Percentiles rank a stretch among this genome's conserved stretches.
phyloP scores from a whole-genome alignment of 2,888 invertebrate species.

The Hesperia comma region DNA sequence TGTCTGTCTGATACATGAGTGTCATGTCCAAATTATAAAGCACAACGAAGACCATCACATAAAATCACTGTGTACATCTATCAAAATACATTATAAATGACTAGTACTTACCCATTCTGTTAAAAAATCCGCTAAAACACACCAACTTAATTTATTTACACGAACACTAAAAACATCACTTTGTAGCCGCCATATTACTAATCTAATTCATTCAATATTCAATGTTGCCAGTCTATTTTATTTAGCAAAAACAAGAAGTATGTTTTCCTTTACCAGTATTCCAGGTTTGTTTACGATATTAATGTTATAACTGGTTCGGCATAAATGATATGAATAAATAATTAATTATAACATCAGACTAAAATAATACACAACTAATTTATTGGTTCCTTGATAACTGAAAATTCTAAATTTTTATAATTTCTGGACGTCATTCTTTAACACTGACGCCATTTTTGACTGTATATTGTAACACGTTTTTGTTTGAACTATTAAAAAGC shows the following conservation, averaged over 20 bases:
- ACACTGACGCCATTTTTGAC: too few species aligned
- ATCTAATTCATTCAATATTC: constrained; percentile 33
- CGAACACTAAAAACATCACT: constrained; percentile 73
- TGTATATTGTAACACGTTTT: too few species aligned
- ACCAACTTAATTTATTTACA: constrained; percentile 58
- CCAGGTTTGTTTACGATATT: too few species aligned
- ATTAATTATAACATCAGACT: too few species aligned
- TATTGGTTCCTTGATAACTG: too few species aligned
- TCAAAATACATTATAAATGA: not conserved
- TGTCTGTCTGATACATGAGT: not conserved
- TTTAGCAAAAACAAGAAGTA: constrained; percentile 9
- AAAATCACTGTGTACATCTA: not conserved
- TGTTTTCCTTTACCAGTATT: not conserved
- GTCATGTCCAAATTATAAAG: constrained; percentile 7
- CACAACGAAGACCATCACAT: not conserved
- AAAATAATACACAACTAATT: too few species aligned
- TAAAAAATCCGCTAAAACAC: constrained; percentile 49
- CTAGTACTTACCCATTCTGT: constrained; percentile 68
- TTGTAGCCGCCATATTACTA: constrained; percentile 72
- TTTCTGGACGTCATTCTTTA: too few species aligned
- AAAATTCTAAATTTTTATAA: too few species aligned
- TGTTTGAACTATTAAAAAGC: too few species aligned
- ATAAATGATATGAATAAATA: too few species aligned
- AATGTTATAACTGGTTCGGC: too few species aligned
- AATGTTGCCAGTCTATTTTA: constrained; percentile 42